phyloP scores from a whole-genome alignment of 2,113 vertebrate genomes.

The Cephalopterus ornatus region DNA sequence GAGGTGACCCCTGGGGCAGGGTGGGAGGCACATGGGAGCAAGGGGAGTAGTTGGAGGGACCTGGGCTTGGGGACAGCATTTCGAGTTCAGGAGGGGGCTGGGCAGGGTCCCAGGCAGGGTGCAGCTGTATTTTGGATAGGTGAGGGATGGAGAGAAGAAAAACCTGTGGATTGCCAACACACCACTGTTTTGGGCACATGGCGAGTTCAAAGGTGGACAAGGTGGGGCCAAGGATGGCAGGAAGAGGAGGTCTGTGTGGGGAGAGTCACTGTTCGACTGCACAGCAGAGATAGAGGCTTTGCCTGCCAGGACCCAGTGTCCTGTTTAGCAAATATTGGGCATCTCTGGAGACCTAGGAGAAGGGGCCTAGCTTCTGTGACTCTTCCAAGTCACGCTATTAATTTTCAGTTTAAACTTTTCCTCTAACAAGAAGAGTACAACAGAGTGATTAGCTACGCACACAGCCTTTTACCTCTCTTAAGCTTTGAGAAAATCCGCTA shows the following conservation, averaged over 20 bases:
- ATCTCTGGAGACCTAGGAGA: not conserved
- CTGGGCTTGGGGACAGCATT: fast-evolving
- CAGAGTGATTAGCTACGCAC: not conserved
- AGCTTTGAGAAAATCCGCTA: not conserved
- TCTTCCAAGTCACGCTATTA: not conserved
- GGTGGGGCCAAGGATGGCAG: fast-evolving
- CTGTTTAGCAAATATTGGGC: not conserved
- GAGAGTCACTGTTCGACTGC: fast-evolving
- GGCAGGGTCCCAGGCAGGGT: not conserved
- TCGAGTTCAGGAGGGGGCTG: fast-evolving
- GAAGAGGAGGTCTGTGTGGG: not conserved
- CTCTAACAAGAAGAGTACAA: not conserved
- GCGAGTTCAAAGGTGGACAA: not conserved
- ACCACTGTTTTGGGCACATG: not conserved
- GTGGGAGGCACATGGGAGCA: not conserved
- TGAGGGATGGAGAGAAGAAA: not conserved
- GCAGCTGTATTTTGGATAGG: not conserved
- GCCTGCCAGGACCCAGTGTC: not conserved
- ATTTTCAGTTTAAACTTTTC: not conserved
- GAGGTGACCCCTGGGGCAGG: not conserved
- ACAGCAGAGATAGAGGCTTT: not conserved
- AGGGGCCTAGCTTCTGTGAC: not conserved
- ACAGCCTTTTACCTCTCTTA: not conserved
- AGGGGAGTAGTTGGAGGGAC: not conserved
- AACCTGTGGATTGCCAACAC: not conserved